These are phyloP conservation scores for Patiria pectinifera DNA, from an alignment of 53 echinoderm and acorn worm genomes.

Conservation along the genomic window DNA sequence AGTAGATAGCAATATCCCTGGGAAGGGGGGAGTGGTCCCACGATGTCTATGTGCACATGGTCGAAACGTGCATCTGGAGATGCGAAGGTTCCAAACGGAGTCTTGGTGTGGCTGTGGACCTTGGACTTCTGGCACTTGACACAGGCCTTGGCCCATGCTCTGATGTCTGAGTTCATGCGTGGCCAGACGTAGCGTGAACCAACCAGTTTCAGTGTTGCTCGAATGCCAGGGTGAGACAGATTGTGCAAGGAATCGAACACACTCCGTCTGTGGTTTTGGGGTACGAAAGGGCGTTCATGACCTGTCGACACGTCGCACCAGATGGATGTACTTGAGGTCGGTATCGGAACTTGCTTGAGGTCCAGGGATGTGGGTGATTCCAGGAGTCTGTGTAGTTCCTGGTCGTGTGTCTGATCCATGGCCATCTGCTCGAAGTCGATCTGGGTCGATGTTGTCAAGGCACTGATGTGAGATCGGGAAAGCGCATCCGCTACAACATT, in stretches of 20 bases:
- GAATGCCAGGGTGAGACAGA: too few relatives aligned
- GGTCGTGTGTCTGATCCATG: slow-evolving; percentile 5
- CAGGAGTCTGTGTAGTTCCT: background rate
- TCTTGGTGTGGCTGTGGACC: too few relatives aligned
- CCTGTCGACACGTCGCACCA: slow-evolving; percentile 25
- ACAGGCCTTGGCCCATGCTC: too few relatives aligned
- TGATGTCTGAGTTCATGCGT: too few relatives aligned
- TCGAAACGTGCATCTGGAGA: too few relatives aligned
- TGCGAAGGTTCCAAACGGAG: too few relatives aligned
- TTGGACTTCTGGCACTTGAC: too few relatives aligned
- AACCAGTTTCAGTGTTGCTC: too few relatives aligned
- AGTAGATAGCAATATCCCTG: too few relatives aligned
- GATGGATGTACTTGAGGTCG: background rate
- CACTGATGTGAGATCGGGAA: slow-evolving; percentile 38
- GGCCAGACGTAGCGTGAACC: too few relatives aligned
- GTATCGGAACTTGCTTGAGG: slow-evolving; percentile 6
- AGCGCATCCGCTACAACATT: slow-evolving; percentile 73
- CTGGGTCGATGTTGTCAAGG: background rate
- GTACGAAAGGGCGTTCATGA: slow-evolving; percentile 18
- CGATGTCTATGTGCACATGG: background rate
- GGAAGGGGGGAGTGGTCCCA: background rate
- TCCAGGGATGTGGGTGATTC: background rate
- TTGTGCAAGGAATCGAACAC: too few relatives aligned
- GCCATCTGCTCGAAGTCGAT: slow-evolving; percentile 25
- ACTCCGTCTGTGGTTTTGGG: too few relatives aligned